These are phyloP conservation scores for Apolygus lucorum DNA, from an alignment of 1,140 invertebrate genomes.

Conservation along the genomic window DNA sequence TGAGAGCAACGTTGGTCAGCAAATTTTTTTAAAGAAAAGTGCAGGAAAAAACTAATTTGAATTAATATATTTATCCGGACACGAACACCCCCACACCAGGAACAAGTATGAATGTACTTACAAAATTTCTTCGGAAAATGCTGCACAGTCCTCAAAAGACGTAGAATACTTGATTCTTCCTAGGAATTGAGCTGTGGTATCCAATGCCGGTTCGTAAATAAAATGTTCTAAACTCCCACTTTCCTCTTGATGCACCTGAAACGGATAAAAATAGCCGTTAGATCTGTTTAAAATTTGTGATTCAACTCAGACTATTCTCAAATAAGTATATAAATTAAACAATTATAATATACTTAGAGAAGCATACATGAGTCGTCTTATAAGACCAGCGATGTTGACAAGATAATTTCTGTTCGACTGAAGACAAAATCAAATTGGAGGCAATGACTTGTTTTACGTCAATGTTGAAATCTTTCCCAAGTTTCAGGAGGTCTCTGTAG, in stretches of 20 bases:
- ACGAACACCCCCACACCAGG: background rate
- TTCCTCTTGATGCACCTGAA: no score
- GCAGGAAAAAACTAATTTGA: background rate
- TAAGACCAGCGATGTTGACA: conserved; percentile 4
- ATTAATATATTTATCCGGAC: background rate
- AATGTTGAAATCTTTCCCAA: conserved; percentile 14
- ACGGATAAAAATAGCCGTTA: no score
- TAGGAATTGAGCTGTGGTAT: background rate
- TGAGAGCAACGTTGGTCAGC: no score
- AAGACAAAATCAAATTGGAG: background rate
- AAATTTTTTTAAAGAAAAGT: no score
- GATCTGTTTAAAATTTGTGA: no score
- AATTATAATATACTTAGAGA: background rate
- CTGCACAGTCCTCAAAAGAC: background rate
- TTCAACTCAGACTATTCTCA: background rate
- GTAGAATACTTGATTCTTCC: conserved; percentile 4
- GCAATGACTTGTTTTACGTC: background rate
- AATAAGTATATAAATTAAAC: background rate
- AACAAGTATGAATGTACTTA: conserved; percentile 3
- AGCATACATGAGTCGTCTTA: background rate
- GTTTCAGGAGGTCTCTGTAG: conserved; percentile 4
- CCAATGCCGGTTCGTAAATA: no score
- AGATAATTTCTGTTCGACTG: background rate
- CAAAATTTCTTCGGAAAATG: conserved; percentile 15
- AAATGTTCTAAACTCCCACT: no score